Evolutionary conservation across 2,113 vertebrate species (phyloP), one percentile per base, ranked within the genome.

Genomic region (Tichodroma muraria): DNA sequence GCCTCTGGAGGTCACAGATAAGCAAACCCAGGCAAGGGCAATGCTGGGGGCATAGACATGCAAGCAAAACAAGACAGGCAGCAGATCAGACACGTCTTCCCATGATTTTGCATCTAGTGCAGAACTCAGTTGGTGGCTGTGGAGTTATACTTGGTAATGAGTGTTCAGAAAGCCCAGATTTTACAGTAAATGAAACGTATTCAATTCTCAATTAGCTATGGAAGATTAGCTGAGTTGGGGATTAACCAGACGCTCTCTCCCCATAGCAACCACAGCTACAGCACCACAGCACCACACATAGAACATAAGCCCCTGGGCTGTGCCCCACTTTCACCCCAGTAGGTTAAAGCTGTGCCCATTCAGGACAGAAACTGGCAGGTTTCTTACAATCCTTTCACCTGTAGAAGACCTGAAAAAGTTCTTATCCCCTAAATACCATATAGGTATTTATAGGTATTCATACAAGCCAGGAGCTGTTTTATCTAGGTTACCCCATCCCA

Each of bases 1-100:
- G 47, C 57, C 57, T 81, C 73, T 95, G 89, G 52, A 89, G 49
- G 50, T 40, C 40, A 1, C 61, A 86, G 91, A 93, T 85, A 96
- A 90, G 80, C 53, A 92, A 71, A 81, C 18, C 37, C 27, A 37
- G 44, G 40, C 85, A 84, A 76, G 40, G 37, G 38, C 35, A 84
- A 47, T 33, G 42, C 60, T 75, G 57, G 44, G 44, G 31, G 9
- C 44, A 71, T 8, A 82, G 37, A 85, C 53, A 52, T 0, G 27
- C 13, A 53, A 85, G 49, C n/a, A 90, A 90, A 94, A 90, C 82
- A 89, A 71, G 78, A 40, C 40, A 72, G 33, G n/a, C 38, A 81
- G 56, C 38, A 81, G 42, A 75, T 79, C 22, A 85, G 35, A 65
- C 3, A 1, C 35, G 73, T 59, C 37, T 66, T 66, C 25, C 45